Percentiles rank a stretch among this genome's conserved stretches.
Evolutionary conservation across 30 jellyfish, hydroid and myxozoan species (phyloP).

Genomic region (Hydra vulgaris): DNA sequence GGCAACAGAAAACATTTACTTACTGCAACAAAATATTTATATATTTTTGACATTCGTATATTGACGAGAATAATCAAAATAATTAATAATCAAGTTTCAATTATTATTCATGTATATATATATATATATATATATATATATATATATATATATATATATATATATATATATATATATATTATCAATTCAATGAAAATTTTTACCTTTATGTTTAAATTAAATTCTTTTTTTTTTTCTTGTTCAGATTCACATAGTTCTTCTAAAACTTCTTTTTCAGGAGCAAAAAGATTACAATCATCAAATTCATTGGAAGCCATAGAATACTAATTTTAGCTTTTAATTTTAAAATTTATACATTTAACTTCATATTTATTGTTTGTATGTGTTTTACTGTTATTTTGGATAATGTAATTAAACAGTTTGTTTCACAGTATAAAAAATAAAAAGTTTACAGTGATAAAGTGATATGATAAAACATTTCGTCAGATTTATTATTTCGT

Average conservation of each 20-base stretch:
- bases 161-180: background rate
- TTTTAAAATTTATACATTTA: no score
- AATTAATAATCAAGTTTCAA: no score
- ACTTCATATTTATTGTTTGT: no score
- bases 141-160: background rate
- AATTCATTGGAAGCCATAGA: conserved; percentile 19
- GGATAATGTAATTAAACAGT: background rate
- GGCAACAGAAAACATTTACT: no score
- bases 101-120: no score
- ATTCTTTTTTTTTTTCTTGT: background rate
- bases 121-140: background rate
- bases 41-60: no score
- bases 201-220: conserved; percentile 53
- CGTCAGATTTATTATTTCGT: background rate
- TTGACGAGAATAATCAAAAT: no score
- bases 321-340: no score
- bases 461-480: background rate
- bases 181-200: background rate
- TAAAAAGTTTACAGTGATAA: background rate
- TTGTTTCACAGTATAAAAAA: background rate
- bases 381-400: no score
- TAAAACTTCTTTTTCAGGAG: conserved; percentile 56
- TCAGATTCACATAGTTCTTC: conserved; percentile 28
- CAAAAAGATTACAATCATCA: conserved; percentile 44
- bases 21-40: no score